Evolutionary conservation across 2,113 vertebrate species (phyloP), one percentile per base, ranked within the genome.

Genomic region (Epinephelus cyanopodus): DNA sequence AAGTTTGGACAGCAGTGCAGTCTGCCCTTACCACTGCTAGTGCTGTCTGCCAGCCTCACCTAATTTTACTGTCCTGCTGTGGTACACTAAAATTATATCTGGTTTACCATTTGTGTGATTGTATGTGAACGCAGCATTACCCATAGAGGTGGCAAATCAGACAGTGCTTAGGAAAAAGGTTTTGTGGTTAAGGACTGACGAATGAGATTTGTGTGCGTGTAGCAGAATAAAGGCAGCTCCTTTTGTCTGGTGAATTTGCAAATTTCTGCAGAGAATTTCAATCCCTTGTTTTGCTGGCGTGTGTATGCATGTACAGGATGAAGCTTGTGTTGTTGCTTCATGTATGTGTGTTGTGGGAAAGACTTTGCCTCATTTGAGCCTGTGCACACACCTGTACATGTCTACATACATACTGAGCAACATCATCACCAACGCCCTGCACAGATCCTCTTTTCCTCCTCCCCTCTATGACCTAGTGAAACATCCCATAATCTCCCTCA

Each of bases 401-500:
- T 81, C 70, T 84, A 69, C 81, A 72, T 68, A 85, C 70, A 75
- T 67, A 80, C 53, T 5, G n/a, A 76, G 48, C 48, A 79, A 71
- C 88, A 83, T 75, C 81, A 88, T 84, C 77, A 77, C 60, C 60
- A 56, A 39, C 71, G 65, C 76, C 71, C 79, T 19, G 67, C 75
- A 60, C 23, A 56, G 33, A 82, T 71, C 74, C 73, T 33, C 42
- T 50, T 83, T 86, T 65, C 61, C 65, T 68, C 70, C 66, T 87
- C 66, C 71, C 84, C 76, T 83, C 75, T 79, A 63, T 91, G 90
- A 93, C 91, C 93, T 42, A 65, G 47, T 88, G 65, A 88, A 87
- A 88, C 92, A 91, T 81, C 93, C 78, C 64, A 78, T 94, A 93
- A 94, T 91, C 92, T 93, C 82, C 77, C 70, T 33, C 88, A 86